Base-by-base conservation (phyloP, 2,888 invertebrate genomes). In the Leistus spinibarbis region DNA sequence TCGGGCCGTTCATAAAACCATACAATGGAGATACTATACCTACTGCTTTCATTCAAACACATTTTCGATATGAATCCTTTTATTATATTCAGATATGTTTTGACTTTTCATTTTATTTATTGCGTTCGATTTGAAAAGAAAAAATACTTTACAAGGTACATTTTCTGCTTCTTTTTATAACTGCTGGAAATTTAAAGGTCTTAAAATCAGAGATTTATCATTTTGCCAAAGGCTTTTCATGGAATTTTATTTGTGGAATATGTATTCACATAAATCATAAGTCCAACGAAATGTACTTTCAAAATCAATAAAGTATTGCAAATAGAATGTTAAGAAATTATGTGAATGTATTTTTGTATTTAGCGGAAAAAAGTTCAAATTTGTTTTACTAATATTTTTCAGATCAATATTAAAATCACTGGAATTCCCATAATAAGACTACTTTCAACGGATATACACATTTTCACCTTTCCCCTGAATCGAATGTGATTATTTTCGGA, bases 91-190 rank as follows among this genome's bases (percentile, higher is more conserved):
- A 3, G 66, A 72, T 72, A 70, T 54, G 63, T 70, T 70, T 63
- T 70, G 70, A 70, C 70, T 69, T 69, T 70, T 54, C 70, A 56
- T 62, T 70, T 63, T 70, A 70, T 70, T 70, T 70, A 70, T 70
- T 70, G 54, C 70, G 63, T 53, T 56, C 22, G 54, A 70, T 54
- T 24, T 63, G 70, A 70, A 70, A 63, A 17, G 63, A 63, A 63
- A 63, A 70, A 40, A 40, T 40, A 40, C 13, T 40, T 40, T 40
- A 40, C 40, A 40, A 40, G 40, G 40, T 40, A 40, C 40, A 40
- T 0, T 40, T 40, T 40, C 24, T 40, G 7, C 13, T 40, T 40
- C 24, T 40, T 40, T 40, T 40, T 40, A 13, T 40, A 10, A 40
- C 13, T 40, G 7, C 10, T 40, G 40, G 4, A 40, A 40, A 40